Conservation (phyloP, 2,113 vertebrate species). For the Ancistrus triradiatus region DNA sequence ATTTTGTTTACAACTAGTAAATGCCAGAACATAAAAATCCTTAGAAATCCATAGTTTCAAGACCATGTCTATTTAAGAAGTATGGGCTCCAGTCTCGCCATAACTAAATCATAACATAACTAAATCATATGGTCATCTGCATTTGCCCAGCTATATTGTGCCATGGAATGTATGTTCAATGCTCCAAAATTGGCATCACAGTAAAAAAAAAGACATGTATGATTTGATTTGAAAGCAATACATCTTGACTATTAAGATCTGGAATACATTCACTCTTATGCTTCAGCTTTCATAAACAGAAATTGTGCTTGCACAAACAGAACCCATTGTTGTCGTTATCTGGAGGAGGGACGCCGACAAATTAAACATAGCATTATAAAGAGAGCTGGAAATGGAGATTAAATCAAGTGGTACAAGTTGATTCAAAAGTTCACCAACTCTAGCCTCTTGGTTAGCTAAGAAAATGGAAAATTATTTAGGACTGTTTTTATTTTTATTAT, state of each 20-base stretch:
- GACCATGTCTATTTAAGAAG: no score
- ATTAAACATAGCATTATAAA: conserved; percentile 11
- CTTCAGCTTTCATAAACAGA: conserved; percentile 11
- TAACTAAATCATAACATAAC: no score
- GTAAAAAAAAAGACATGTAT: neutral
- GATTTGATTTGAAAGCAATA: neutral
- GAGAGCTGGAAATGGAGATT: conserved; percentile 13
- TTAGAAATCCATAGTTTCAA: no score
- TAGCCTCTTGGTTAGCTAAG: conserved; percentile 37
- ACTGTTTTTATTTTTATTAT: neutral
- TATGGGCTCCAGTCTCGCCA: no score
- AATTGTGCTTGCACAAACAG: conserved; percentile 21
- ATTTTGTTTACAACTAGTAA: no score
- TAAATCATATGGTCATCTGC: no score
- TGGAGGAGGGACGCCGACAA: conserved; percentile 15
- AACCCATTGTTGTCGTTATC: conserved; percentile 17
- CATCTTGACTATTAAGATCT: neutral
- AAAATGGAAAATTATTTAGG: conserved; percentile 35
- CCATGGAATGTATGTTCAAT: no score
- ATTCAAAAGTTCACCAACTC: neutral
- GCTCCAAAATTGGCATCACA: no score
- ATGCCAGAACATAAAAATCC: no score
- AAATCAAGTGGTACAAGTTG: conserved; percentile 10
- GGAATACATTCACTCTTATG: neutral
- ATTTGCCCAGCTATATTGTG: no score